phyloP scores from a whole-genome alignment of 1,140 invertebrate species.

The Drosophila novamexicana region DNA sequence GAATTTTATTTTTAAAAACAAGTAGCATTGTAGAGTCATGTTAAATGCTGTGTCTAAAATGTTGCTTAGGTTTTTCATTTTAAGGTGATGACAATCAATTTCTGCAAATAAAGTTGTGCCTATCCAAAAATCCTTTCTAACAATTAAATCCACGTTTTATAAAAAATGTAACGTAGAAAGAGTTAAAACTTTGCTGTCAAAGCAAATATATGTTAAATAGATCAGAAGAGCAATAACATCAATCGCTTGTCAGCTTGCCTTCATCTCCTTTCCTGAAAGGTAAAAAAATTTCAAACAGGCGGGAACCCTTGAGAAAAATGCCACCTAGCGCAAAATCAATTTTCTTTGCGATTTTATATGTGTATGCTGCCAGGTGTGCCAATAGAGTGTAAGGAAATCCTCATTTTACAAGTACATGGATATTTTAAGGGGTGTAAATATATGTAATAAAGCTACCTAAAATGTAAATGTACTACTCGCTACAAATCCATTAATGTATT shows the following conservation, averaged over 20 bases:
- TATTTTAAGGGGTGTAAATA: too few relatives aligned
- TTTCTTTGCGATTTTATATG: too few relatives aligned
- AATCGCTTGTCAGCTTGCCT: conserved; percentile 56
- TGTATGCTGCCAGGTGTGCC: too few relatives aligned
- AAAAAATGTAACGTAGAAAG: too few relatives aligned
- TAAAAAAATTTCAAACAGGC: conserved; percentile 36
- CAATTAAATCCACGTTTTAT: background rate
- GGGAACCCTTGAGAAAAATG: too few relatives aligned
- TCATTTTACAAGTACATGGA: too few relatives aligned
- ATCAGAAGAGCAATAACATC: conserved; percentile 69
- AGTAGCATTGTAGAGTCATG: background rate
- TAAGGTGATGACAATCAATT: background rate
- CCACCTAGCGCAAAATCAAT: too few relatives aligned
- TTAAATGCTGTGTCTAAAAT: background rate
- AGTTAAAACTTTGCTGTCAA: conserved; percentile 35
- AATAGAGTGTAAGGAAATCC: too few relatives aligned
- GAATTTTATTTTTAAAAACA: background rate
- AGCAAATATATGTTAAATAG: conserved; percentile 53
- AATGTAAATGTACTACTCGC: background rate
- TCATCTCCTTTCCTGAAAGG: conserved; percentile 41
- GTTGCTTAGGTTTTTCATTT: background rate
- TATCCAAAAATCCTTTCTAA: too few relatives aligned
- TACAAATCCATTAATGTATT: background rate
- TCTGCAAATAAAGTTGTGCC: too few relatives aligned
- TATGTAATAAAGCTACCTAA: too few relatives aligned